These are phyloP conservation scores for Drosophila cardini DNA, from an alignment of 1,140 invertebrate species.

Conservation along the genomic window DNA sequence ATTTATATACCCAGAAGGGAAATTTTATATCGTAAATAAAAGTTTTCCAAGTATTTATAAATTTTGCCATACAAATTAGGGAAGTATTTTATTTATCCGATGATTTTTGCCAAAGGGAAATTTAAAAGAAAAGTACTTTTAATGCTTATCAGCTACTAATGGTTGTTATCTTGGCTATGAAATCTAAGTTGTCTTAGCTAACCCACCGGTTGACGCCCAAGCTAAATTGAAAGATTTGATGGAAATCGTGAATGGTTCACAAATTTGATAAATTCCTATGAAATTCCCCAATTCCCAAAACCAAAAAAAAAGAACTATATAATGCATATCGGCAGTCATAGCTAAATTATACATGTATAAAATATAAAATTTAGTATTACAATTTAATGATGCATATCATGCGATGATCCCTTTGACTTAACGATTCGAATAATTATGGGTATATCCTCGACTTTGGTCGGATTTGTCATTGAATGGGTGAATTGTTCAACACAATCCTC, in stretches of 20 bases:
- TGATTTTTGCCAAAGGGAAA: background rate
- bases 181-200: background rate
- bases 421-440: conserved; percentile 78
- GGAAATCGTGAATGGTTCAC: background rate
- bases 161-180: no score
- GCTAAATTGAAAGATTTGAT: background rate
- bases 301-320: background rate
- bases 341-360: conserved; percentile 2
- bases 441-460: conserved; percentile 69
- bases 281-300: background rate
- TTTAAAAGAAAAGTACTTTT: background rate
- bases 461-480: conserved; percentile 30
- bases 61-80: background rate
- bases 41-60: background rate
- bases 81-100: background rate
- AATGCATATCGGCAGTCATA: background rate
- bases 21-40: conserved; percentile 9
- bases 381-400: conserved; percentile 7
- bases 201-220: background rate
- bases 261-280: background rate
- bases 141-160: no score
- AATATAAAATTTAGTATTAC: conserved; percentile 7
- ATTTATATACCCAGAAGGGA: no score
- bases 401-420: conserved; percentile 42
- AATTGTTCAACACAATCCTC: conserved; percentile 76